These are phyloP conservation scores for Vicugna pacos DNA, from an alignment of 2,113 vertebrate species.

Conservation along the genomic window DNA sequence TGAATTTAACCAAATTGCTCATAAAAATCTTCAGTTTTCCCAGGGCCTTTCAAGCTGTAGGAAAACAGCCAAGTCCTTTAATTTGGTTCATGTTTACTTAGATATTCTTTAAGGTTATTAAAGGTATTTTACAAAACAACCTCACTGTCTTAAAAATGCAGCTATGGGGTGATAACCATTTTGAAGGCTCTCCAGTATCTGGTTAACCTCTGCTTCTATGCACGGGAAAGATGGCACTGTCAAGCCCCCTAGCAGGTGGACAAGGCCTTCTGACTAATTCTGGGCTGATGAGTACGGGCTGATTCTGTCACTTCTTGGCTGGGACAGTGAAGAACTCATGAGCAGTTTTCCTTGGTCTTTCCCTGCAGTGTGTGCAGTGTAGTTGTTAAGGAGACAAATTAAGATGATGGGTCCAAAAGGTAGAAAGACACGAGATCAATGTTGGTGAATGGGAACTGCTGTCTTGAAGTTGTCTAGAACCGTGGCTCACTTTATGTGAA, in stretches of 20 bases:
- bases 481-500: neutral
- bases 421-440: neutral
- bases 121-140: neutral
- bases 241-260: neutral
- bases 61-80: neutral
- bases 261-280: neutral
- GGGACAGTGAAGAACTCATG: neutral
- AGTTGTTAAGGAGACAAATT: neutral
- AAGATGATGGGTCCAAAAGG: neutral
- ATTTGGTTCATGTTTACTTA: neutral
- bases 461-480: neutral
- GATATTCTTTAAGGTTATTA: neutral
- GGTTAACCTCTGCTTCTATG: neutral
- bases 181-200: neutral
- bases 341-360: neutral
- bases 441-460: neutral
- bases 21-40: neutral
- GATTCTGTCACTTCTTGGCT: neutral
- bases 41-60: neutral
- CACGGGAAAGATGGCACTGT: neutral
- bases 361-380: neutral
- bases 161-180: neutral
- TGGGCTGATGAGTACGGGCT: neutral
- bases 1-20: neutral
- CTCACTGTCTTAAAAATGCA: neutral